Evolutionary conservation across 2,113 vertebrate genomes (phyloP).

Genomic region (Cavia porcellus): DNA sequence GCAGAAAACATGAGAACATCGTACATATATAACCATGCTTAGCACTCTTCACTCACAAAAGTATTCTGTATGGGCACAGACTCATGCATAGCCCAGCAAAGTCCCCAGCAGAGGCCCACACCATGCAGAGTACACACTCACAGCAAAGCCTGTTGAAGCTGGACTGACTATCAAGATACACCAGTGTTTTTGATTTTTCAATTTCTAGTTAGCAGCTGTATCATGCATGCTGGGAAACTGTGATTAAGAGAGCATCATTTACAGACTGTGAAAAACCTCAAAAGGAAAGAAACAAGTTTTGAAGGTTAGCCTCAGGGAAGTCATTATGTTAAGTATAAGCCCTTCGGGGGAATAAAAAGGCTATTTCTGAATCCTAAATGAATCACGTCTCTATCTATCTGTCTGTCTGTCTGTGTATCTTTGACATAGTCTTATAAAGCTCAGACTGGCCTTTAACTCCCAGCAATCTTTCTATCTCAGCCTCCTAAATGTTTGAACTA

Average conservation of each 20-base stretch:
- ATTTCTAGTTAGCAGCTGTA: constrained; percentile 71
- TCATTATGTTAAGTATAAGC: not conserved
- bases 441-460: not conserved
- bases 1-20: constrained; percentile 18
- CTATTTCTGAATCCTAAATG: constrained; percentile 32
- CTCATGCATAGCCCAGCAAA: constrained; percentile 82
- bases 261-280: constrained; percentile 16
- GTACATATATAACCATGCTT: constrained; percentile 2
- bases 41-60: constrained; percentile 62
- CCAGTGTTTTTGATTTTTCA: not conserved
- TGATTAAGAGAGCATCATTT: constrained; percentile 16
- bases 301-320: not conserved
- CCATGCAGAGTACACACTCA: constrained; percentile 82
- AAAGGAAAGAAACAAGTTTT: not conserved
- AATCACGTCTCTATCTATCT: not conserved
- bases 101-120: constrained; percentile 74
- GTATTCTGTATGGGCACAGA: constrained; percentile 70
- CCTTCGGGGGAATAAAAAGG: not conserved
- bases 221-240: constrained; percentile 79
- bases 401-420: not conserved
- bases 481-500: not conserved
- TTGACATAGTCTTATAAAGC: not conserved
- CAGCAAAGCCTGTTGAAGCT: constrained; percentile 65
- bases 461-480: not conserved
- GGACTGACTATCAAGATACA: constrained; percentile 70